Evolutionary conservation across 1,140 invertebrate genomes (phyloP), one percentile per base, ranked within the genome.

Genomic region (Cephus cinctus): DNA sequence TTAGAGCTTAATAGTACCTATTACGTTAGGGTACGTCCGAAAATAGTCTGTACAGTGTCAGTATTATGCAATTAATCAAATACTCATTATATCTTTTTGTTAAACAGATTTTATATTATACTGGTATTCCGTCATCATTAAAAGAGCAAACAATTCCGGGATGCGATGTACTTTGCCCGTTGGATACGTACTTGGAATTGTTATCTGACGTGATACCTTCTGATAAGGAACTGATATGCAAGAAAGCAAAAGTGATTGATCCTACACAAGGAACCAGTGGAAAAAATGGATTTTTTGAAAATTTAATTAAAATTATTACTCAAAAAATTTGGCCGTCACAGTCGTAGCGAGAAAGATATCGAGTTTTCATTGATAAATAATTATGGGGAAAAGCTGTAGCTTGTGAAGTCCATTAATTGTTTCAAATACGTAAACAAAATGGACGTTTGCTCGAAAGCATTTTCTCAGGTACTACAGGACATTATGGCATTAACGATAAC

Each of bases 21-120:
- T 34, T 52, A 30, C 27, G 15, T 47, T 9, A 52, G 47, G 40
- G 50, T 52, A 39, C n/a, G n/a, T n/a, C n/a, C n/a, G n/a, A n/a
- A n/a, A n/a, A n/a, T n/a, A n/a, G n/a, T n/a, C n/a, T n/a, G n/a
- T n/a, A n/a, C n/a, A n/a, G n/a, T n/a, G n/a, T n/a, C n/a, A n/a
- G n/a, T n/a, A n/a, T n/a, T n/a, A n/a, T n/a, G n/a, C n/a, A n/a
- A n/a, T n/a, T n/a, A n/a, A n/a, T n/a, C n/a, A n/a, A n/a, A n/a
- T n/a, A n/a, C n/a, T n/a, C n/a, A n/a, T n/a, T n/a, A n/a, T n/a
- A n/a, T n/a, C n/a, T n/a, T n/a, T n/a, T n/a, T n/a, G n/a, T n/a
- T n/a, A n/a, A n/a, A n/a, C 34, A 36, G 34, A 18, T 36, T 36
- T 3, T 36, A 9, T 14, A 36, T 18, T 36, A 36, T 18, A 8